Evolutionary conservation across 2,888 invertebrate species (phyloP).

Genomic region (Ernsta delagoae): DNA sequence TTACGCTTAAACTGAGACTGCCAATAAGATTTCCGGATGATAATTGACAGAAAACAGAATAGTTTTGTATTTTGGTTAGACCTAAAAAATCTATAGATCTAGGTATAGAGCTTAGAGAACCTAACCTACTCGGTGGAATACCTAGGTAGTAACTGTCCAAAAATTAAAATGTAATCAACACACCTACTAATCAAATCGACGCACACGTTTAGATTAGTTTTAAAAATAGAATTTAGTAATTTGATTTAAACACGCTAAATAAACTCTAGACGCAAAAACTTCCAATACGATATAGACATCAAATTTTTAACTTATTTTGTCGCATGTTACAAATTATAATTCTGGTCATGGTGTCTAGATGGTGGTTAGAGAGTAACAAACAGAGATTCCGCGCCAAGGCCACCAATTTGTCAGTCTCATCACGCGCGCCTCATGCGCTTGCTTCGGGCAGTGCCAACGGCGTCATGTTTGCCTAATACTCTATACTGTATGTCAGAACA

Average conservation of each 20-base stretch:
- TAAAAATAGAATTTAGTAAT: too few relatives aligned
- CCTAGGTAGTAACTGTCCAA: too few relatives aligned
- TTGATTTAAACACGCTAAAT: too few relatives aligned
- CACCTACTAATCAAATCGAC: too few relatives aligned
- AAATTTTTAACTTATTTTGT: not conserved
- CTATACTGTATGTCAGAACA: too few relatives aligned
- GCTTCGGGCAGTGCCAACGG: conserved; percentile 30
- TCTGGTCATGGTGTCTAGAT: conserved; percentile 43
- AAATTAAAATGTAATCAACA: too few relatives aligned
- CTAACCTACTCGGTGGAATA: too few relatives aligned
- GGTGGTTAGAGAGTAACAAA: conserved; percentile 45
- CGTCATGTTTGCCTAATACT: conserved; percentile 22
- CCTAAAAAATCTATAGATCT: too few relatives aligned
- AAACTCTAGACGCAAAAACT: not conserved
- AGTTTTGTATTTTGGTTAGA: too few relatives aligned
- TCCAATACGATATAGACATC: not conserved
- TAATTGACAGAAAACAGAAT: not conserved
- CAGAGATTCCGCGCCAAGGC: conserved; percentile 43
- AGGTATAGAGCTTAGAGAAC: too few relatives aligned
- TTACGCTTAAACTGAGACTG: not conserved
- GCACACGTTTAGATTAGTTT: too few relatives aligned
- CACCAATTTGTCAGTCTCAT: conserved; percentile 33
- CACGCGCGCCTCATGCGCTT: conserved; percentile 31
- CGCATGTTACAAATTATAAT: conserved; percentile 40
- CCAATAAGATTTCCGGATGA: not conserved